Percentiles rank a stretch among this genome's conserved stretches.
Evolutionary conservation across 2,113 vertebrate genomes (phyloP).

Genomic region (Orcinus orca): DNA sequence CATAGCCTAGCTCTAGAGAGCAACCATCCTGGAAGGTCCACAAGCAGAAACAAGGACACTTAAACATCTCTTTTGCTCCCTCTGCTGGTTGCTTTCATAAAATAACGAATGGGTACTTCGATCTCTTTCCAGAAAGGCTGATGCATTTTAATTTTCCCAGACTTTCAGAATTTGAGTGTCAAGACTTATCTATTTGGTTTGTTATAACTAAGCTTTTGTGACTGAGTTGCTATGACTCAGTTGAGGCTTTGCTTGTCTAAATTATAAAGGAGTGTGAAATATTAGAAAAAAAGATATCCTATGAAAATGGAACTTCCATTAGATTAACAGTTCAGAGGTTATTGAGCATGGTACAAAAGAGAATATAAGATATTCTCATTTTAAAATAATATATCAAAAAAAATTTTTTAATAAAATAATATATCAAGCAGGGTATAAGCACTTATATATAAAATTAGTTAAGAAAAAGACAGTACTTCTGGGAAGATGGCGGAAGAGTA

Average conservation of each 20-base stretch:
- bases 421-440: neutral
- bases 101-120: neutral
- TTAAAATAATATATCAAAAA: neutral
- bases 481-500: no score
- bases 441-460: neutral
- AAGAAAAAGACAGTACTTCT: neutral
- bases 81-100: slow-evolving; percentile 58
- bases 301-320: neutral
- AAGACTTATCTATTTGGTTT: neutral
- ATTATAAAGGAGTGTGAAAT: neutral
- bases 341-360: neutral
- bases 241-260: neutral
- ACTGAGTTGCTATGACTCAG: neutral
- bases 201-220: neutral
- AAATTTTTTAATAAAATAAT: neutral
- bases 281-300: neutral
- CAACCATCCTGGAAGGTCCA: neutral
- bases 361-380: neutral
- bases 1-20: neutral
- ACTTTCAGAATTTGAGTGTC: neutral
- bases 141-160: neutral
- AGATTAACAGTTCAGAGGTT: neutral
- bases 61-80: slow-evolving; percentile 64
- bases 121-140: slow-evolving; percentile 22
- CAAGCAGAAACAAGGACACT: neutral